Conservation (phyloP, 2,113 vertebrate species). For the Gavia stellata region DNA sequence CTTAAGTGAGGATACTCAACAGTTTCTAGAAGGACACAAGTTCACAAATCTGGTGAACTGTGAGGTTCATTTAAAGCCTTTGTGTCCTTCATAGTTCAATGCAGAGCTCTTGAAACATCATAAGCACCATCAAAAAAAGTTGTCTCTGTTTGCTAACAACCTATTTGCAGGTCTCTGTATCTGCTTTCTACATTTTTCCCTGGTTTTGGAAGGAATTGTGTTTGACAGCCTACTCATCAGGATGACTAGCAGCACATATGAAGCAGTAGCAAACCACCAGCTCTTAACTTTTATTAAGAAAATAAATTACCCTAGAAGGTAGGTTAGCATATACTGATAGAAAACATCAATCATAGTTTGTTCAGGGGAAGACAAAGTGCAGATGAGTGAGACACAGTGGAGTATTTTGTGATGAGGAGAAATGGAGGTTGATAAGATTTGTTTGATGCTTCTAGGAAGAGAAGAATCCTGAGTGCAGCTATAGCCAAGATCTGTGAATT, state of each 20-base stretch:
- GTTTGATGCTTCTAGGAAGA: background rate
- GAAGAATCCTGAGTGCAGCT: background rate
- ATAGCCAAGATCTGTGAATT: background rate
- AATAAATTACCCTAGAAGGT: conserved; percentile 46
- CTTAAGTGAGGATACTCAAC: background rate
- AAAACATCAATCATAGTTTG: conserved; percentile 57
- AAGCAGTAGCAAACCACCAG: conserved; percentile 6
- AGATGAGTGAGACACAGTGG: background rate
- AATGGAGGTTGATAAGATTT: background rate
- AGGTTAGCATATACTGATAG: conserved; percentile 34
- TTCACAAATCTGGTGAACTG: background rate
- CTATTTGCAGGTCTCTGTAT: background rate
- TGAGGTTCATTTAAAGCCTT: background rate
- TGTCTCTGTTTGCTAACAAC: background rate
- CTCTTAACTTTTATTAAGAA: conserved; percentile 57
- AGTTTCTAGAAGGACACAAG: background rate
- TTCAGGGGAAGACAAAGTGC: background rate
- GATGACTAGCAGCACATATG: conserved; percentile 3
- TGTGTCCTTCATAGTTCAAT: background rate
- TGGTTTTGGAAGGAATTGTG: background rate
- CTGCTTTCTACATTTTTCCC: background rate
- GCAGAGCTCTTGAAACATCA: background rate
- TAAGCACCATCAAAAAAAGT: background rate
- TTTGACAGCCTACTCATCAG: conserved; percentile 39
- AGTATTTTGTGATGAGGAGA: background rate